Percentiles rank a stretch among this genome's conserved stretches.
These are phyloP conservation scores for Phocoena phocoena DNA, from an alignment of 2,113 vertebrate species.

Conservation along the genomic window DNA sequence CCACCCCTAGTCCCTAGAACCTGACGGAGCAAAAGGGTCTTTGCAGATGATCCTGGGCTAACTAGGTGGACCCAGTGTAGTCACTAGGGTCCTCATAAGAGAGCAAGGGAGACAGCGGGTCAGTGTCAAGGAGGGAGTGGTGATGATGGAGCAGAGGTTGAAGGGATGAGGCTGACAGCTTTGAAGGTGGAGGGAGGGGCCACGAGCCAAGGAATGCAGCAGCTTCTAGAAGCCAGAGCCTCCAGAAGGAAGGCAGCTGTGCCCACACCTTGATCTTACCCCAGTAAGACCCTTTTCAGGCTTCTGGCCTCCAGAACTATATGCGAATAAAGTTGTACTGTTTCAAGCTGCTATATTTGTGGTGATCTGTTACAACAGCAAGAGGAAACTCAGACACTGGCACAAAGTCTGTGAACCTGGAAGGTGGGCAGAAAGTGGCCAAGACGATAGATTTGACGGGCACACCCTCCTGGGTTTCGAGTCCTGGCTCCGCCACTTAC, in stretches of 20 bases:
- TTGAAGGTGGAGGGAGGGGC: background rate
- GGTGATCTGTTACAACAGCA: background rate
- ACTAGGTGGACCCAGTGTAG: no score
- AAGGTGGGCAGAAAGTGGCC: background rate
- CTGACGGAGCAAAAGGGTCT: background rate
- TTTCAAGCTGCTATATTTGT: rapidly evolving
- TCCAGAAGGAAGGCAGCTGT: background rate
- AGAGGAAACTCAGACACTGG: rapidly evolving
- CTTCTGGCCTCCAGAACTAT: background rate
- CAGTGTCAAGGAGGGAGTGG: background rate
- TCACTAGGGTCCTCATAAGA: background rate
- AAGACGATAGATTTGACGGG: background rate
- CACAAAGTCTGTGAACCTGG: no score
- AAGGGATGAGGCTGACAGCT: background rate
- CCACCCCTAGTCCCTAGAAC: no score
- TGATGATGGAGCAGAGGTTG: background rate
- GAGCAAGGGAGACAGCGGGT: background rate
- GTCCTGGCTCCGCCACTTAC: background rate
- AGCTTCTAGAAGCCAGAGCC: background rate
- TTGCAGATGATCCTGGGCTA: background rate
- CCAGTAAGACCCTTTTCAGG: background rate
- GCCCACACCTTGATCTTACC: background rate
- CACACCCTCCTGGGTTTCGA: rapidly evolving
- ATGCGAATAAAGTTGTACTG: rapidly evolving
- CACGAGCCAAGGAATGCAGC: background rate